Percentiles rank a stretch among this genome's conserved stretches.
These are phyloP conservation scores for Tipula helvola DNA, from an alignment of 2,888 invertebrate species.

Conservation along the genomic window DNA sequence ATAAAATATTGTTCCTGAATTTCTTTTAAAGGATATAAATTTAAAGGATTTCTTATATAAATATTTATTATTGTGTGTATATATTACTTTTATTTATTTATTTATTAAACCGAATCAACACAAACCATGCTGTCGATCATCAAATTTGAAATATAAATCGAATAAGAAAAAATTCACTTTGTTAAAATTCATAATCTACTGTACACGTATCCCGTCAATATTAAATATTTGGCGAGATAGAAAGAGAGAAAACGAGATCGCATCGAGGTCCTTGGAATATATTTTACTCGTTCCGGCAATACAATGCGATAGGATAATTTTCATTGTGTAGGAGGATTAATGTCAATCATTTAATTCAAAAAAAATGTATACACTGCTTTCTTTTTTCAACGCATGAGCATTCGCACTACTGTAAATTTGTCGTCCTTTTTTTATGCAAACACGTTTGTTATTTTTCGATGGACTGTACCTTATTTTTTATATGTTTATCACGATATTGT, in stretches of 20 bases:
- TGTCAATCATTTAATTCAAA: background rate
- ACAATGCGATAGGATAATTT: background rate
- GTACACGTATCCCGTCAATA: background rate
- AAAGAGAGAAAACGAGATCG: background rate
- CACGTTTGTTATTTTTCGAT: background rate
- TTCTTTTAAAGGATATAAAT: background rate
- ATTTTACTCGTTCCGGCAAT: background rate
- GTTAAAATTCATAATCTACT: background rate
- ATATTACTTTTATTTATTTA: background rate
- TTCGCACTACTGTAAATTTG: background rate
- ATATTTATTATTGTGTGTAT: background rate
- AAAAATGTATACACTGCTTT: background rate
- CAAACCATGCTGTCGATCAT: constrained; percentile 8
- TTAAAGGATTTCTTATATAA: background rate
- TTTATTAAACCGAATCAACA: background rate
- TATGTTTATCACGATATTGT: background rate
- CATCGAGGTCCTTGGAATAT: background rate
- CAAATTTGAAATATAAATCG: background rate
- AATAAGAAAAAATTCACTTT: constrained; percentile 4
- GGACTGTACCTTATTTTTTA: background rate
- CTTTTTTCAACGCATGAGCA: background rate
- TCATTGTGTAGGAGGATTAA: background rate
- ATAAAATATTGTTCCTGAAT: background rate
- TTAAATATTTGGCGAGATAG: background rate
- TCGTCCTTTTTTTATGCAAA: background rate